phyloP scores from a whole-genome alignment of 2,797 vertebrate species.

The Rhinoraja longicauda region DNA sequence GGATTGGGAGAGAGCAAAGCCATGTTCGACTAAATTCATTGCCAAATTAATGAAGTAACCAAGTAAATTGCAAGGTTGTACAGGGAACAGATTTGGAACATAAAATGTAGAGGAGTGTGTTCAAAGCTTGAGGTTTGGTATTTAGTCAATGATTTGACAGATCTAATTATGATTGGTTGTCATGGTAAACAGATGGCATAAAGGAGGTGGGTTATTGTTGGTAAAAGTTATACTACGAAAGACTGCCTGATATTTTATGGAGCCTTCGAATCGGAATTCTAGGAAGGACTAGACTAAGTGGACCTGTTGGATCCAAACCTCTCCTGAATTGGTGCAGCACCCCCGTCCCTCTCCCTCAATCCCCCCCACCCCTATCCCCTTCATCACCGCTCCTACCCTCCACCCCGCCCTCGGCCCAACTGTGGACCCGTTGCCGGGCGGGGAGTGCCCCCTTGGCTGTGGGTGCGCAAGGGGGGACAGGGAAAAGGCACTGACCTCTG shows the following conservation, averaged over 20 bases:
- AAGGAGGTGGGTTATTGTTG: not conserved
- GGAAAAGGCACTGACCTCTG: too few species aligned
- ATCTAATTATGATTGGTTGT: not conserved
- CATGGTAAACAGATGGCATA: not conserved
- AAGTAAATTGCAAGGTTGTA: not conserved
- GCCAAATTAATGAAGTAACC: not conserved
- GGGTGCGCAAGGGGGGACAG: too few species aligned
- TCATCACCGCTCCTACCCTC: too few species aligned
- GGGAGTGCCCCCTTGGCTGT: too few species aligned
- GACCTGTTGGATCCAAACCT: too few species aligned
- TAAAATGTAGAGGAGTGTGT: not conserved
- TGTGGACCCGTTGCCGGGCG: too few species aligned
- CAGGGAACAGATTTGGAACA: not conserved
- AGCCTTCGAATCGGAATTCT: not conserved
- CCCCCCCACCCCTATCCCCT: too few species aligned
- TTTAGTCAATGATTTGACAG: not conserved
- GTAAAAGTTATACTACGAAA: not conserved
- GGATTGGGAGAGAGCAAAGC: not conserved
- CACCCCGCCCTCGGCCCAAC: too few species aligned
- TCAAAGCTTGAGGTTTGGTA: not conserved
- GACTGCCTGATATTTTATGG: not conserved
- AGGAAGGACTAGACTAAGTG: too few species aligned
- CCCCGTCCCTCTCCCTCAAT: too few species aligned
- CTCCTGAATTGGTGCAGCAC: too few species aligned
- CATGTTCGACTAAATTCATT: too few species aligned